Evolutionary conservation across 2,113 vertebrate genomes (phyloP).

Genomic region (Setophaga coronata): DNA sequence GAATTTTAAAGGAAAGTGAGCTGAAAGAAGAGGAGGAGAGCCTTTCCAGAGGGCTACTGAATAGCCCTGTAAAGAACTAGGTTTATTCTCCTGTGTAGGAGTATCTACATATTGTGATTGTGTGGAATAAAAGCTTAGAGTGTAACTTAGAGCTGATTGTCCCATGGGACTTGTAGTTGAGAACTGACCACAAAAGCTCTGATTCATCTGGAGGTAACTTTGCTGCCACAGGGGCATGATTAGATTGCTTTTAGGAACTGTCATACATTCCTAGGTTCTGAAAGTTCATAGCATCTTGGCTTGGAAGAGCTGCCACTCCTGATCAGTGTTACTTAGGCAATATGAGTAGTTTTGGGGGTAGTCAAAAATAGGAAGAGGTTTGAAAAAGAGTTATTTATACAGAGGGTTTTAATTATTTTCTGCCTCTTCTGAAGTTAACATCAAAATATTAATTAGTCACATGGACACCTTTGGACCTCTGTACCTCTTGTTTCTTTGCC

Average conservation of each 20-base stretch:
- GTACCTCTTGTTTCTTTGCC: neutral
- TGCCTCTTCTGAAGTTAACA: neutral
- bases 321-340: neutral
- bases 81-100: neutral
- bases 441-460: neutral
- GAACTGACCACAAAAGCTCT: neutral
- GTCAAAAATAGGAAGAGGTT: neutral
- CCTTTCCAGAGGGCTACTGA: neutral
- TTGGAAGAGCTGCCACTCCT: neutral
- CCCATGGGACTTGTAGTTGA: neutral
- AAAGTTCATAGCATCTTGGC: neutral
- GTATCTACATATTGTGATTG: neutral
- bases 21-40: neutral
- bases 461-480: neutral
- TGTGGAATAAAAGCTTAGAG: neutral
- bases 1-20: neutral
- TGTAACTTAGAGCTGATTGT: neutral
- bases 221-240: neutral
- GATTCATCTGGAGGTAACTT: conserved; percentile 13
- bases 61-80: neutral
- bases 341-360: neutral
- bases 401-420: neutral
- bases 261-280: neutral
- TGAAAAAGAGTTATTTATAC: neutral
- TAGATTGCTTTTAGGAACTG: neutral